These are phyloP conservation scores for Microtus pennsylvanicus DNA, from an alignment of 2,113 vertebrate genomes.

Conservation along the genomic window DNA sequence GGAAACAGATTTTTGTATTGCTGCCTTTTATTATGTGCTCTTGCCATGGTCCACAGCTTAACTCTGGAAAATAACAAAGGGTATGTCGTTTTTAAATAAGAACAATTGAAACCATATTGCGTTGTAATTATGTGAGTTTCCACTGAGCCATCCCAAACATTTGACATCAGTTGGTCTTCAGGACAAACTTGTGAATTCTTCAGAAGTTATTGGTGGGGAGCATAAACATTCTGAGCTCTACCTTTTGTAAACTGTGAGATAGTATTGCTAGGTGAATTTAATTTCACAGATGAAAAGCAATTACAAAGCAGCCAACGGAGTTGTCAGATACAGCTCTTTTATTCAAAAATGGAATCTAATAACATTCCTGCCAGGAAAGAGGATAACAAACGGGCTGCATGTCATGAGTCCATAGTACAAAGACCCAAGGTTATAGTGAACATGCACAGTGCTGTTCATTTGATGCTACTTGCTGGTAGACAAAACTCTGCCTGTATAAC, in stretches of 20 bases:
- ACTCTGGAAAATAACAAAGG: conserved; percentile 78
- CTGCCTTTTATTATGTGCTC: conserved; percentile 67
- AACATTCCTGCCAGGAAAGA: not conserved
- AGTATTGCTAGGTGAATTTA: conserved; percentile 63
- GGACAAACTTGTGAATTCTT: conserved; percentile 6
- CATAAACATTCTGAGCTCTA: conserved; percentile 52
- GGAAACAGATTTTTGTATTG: conserved; percentile 74
- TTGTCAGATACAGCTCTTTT: conserved; percentile 5
- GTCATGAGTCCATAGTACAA: not conserved
- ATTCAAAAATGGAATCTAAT: not conserved
- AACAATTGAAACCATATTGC: conserved; percentile 76
- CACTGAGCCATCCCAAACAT: conserved; percentile 48
- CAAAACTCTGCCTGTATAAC: not conserved
- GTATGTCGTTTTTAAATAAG: conserved; percentile 74
- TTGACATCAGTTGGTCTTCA: conserved; percentile 34
- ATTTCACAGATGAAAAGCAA: conserved; percentile 66
- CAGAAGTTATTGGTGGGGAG: not conserved
- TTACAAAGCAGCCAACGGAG: conserved; percentile 30
- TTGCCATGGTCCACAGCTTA: conserved; percentile 61
- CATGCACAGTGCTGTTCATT: conserved; percentile 3
- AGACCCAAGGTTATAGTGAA: not conserved
- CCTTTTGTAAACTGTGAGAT: conserved; percentile 29
- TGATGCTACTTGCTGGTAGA: conserved; percentile 41
- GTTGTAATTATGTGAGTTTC: conserved; percentile 40
- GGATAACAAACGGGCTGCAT: not conserved